Evolutionary conservation across 2,888 invertebrate species (phyloP).

Genomic region (Opisthograptis luteolata): DNA sequence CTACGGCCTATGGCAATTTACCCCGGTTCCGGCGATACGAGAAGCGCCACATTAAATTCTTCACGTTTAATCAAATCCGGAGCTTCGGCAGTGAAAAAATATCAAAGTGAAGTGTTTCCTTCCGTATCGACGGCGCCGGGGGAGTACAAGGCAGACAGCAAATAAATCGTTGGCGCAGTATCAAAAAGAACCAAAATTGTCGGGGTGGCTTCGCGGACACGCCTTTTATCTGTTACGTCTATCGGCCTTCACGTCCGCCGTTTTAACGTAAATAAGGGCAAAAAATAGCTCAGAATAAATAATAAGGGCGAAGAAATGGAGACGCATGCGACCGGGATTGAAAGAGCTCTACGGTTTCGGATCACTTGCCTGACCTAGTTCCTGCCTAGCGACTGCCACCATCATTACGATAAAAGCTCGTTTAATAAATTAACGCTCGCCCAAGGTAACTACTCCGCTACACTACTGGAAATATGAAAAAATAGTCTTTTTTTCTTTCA

Average conservation of each 20-base stretch:
- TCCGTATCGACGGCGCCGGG: conserved; percentile 63
- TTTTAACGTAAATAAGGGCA: conserved; percentile 67
- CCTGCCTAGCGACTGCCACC: conserved; percentile 44
- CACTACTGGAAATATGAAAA: conserved; percentile 24
- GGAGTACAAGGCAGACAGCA: conserved; percentile 64
- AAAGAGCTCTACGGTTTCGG: conserved; percentile 51
- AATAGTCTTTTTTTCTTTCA: conserved; percentile 8
- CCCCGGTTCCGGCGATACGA: conserved; percentile 56
- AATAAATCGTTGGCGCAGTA: conserved; percentile 79
- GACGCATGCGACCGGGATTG: conserved; percentile 53
- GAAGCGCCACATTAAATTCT: conserved; percentile 75
- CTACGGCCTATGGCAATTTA: conserved; percentile 62
- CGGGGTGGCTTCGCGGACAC: conserved; percentile 67
- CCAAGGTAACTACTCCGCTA: conserved; percentile 38
- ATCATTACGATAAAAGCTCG: conserved; percentile 61
- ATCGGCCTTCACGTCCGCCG: conserved; percentile 63
- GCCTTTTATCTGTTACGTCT: conserved; percentile 82
- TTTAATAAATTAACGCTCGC: conserved; percentile 52
- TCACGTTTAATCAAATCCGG: conserved; percentile 75
- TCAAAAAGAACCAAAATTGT: conserved; percentile 76
- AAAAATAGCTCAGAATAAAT: conserved; percentile 61
- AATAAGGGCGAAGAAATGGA: conserved; percentile 52
- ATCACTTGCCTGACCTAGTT: conserved; percentile 56
- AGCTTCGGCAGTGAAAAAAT: conserved; percentile 60
- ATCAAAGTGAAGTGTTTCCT: conserved; percentile 68